Evolutionary conservation across 1,140 invertebrate species (phyloP), one percentile per base, ranked within the genome.

Genomic region (Teleogryllus occipitalis): DNA sequence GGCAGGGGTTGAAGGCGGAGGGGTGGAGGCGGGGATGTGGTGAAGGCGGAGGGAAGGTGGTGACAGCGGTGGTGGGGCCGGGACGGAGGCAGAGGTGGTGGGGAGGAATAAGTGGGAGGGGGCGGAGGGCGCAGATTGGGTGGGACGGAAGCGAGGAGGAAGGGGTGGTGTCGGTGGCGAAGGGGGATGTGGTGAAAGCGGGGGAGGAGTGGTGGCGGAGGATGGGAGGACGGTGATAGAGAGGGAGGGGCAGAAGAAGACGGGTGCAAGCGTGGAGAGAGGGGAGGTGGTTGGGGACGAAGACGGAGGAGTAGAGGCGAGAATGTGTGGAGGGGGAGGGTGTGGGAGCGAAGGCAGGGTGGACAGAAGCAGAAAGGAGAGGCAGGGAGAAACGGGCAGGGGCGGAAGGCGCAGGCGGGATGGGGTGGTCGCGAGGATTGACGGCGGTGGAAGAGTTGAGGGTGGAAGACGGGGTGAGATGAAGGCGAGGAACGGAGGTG

Each of bases 321-420:
- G n/a, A 5, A 77, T 47, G 75, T 15, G 76, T 0, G 10, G 22
- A 8, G 80, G 14, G 39, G 78, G 79, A 76, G 65, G 74, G 79
- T 72, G 72, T 22, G 47, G 22, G 80, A 78, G 78, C n/a, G 21
- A 15, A 22, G 80, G 78, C 76, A 76, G 65, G 74, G 79, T 72
- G 72, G 46, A 8, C 39, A n/a, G 74, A 75, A 27, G 47, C 5
- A 47, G 78, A 47, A 49, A 2, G 78, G n/a, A 12, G 39, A 12
- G 39, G 47, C 15, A 54, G 73, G 6, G 76, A 65, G 39, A 18
- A 18, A 48, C 1, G 75, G 14, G 75, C 14, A 18, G 75, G 75
- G 14, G 75, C 6, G 75, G 5, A 18, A 22, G 7, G 14, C 14
- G 2, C 22, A 46, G 75, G 14, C 1, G 46, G 14, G 7, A 22